Evolutionary conservation across 1,140 invertebrate species (phyloP).

Genomic region (Drosophila chauvacae): DNA sequence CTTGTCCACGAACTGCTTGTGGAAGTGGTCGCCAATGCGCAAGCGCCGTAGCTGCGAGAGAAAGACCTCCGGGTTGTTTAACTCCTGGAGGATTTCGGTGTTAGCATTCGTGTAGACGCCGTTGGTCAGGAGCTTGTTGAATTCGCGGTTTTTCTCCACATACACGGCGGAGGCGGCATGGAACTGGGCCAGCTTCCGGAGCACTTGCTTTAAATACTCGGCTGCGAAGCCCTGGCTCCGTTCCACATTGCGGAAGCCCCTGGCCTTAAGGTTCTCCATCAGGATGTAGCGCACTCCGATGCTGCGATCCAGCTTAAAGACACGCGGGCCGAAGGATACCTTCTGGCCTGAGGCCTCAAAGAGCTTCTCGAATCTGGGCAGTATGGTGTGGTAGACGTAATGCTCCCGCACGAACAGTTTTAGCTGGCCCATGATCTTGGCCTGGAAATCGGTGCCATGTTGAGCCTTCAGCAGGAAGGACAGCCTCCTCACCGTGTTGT

Average conservation of each 20-base stretch:
- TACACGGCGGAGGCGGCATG: conserved; percentile 85
- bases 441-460: conserved; percentile 24
- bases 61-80: conserved; percentile 32
- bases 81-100: conserved; percentile 15
- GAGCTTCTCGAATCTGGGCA: conserved; percentile 40
- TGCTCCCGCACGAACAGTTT: conserved; percentile 58
- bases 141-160: conserved; percentile 38
- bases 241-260: conserved; percentile 84
- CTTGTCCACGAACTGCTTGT: conserved; percentile 22
- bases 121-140: conserved; percentile 32
- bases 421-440: conserved; percentile 46
- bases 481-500: conserved; percentile 17
- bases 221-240: conserved; percentile 85
- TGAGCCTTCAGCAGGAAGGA: conserved; percentile 58
- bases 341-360: conserved; percentile 32
- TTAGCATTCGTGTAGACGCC: conserved; percentile 40
- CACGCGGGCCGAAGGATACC: conserved; percentile 20
- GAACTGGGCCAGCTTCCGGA: conserved; percentile 85
- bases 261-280: conserved; percentile 28
- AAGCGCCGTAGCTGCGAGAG: conserved; percentile 28
- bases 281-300: conserved; percentile 50
- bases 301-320: conserved; percentile 59
- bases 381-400: conserved; percentile 37
- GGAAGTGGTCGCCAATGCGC: conserved; percentile 30
- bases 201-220: conserved; percentile 84